phyloP scores from a whole-genome alignment of 2,113 vertebrate genomes.

The Varanus komodoensis region DNA sequence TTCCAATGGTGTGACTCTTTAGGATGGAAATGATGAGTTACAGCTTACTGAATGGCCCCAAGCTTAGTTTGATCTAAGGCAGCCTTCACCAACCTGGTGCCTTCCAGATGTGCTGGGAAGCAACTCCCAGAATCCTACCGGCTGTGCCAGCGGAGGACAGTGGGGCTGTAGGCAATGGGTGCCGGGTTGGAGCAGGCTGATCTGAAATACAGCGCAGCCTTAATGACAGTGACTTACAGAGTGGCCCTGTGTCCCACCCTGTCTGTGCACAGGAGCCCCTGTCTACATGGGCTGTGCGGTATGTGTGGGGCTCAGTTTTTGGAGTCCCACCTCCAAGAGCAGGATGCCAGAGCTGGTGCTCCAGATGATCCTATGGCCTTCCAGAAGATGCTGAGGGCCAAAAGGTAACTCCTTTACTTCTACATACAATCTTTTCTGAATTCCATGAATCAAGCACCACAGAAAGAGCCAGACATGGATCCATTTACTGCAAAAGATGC shows the following conservation, averaged over 20 bases:
- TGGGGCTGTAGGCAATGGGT: not conserved
- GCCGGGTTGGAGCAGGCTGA: not conserved
- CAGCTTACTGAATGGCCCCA: slow-evolving; percentile 47
- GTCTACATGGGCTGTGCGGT: too few relatives aligned
- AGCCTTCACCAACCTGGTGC: slow-evolving; percentile 16
- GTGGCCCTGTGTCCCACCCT: too few relatives aligned
- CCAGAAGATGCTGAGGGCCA: too few relatives aligned
- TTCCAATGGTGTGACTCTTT: slow-evolving; percentile 64
- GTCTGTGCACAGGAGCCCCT: too few relatives aligned
- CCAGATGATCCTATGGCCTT: too few relatives aligned
- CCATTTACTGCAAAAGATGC: not conserved
- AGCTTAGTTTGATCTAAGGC: slow-evolving; percentile 50
- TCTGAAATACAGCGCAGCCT: not conserved
- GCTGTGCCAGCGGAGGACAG: not conserved
- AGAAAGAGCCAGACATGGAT: not conserved
- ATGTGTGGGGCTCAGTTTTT: too few relatives aligned
- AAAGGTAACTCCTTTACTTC: not conserved
- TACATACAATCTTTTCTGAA: not conserved
- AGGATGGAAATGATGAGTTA: slow-evolving; percentile 54
- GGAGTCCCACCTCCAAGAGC: too few relatives aligned
- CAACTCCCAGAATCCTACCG: not conserved
- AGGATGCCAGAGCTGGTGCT: too few relatives aligned
- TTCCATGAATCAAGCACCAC: not conserved
- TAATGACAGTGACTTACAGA: not conserved
- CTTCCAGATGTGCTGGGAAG: not conserved